Base-by-base conservation (phyloP, 2,888 invertebrate genomes). In the Melanotus villosus region DNA sequence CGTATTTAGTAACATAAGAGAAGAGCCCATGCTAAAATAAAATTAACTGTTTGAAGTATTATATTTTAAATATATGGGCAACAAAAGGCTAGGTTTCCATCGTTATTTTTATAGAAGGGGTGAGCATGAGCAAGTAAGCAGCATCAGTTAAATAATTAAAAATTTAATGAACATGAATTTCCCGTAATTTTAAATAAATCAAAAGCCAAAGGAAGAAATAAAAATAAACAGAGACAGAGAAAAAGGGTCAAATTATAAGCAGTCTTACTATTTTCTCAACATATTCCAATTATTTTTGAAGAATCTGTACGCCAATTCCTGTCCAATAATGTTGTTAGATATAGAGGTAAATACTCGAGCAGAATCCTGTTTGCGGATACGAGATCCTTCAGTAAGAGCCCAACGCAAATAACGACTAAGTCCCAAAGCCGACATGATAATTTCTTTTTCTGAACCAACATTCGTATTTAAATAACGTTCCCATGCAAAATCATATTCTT, bases 401-500 rank as follows among this genome's bases (percentile, higher is more conserved):
- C 93, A 89, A 65, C 93, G 91, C 69, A 96, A 84, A 80, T 93
- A 96, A 88, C 91, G 88, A 79, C 89, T 90, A 3, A 98, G 85
- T 0, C 95, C 94, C 10, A 98, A 85, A 0, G 94, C 92, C 4
- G 88, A 88, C 10, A 97, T 86, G 6, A 97, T 85, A 6, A 92
- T 86, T 74, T 92, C 92, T 76, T 94, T 90, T 82, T 97, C 97
- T 0, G 93, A 91, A 0, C 94, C 94, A 0, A 94, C 91, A 72
- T 92, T 92, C 1, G 94, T 90, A 2, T 88, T 89, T 34, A 89
- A 82, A 81, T 94, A 97, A 26, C 93, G 88, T 50, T 93, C 88
- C 90, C 95, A 96, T 0, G 93, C 92, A 82, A 97, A 97, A 72
- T 93, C 90, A 97, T 97, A 98, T 80, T 96, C 96, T 0, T 88